A percentile compares a stretch with the other conserved stretches of the same genome.
Evolutionary conservation across 2,888 invertebrate species (phyloP).

Genomic region (Limnephilus lunatus): DNA sequence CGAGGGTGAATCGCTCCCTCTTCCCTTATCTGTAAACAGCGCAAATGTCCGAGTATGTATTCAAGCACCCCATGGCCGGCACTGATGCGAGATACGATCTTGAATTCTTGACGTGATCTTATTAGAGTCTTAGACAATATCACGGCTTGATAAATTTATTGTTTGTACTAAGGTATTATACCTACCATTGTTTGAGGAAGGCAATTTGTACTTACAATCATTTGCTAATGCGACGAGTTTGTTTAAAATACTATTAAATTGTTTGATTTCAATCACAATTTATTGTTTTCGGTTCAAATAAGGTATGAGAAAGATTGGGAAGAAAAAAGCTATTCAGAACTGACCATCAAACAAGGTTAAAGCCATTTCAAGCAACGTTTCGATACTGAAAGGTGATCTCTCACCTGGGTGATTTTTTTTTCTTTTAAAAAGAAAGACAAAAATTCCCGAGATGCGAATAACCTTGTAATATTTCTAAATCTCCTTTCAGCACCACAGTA

Average conservation of each 20-base stretch:
- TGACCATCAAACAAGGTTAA: too few species aligned
- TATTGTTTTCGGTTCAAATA: too few species aligned
- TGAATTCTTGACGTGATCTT: constrained; percentile 19
- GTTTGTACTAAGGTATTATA: background rate
- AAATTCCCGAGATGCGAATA: too few species aligned
- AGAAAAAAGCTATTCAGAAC: too few species aligned
- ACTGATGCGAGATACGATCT: constrained; percentile 6
- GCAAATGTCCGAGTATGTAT: constrained; percentile 42
- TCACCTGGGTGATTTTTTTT: too few species aligned
- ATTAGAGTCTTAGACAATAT: background rate
- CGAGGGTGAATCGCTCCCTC: background rate
- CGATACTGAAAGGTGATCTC: too few species aligned
- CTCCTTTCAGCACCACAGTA: too few species aligned
- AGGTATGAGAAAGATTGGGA: too few species aligned
- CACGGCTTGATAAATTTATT: background rate
- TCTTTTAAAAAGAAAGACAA: too few species aligned
- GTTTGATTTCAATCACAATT: too few species aligned
- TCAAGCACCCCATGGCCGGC: constrained; percentile 30
- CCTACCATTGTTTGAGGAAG: background rate
- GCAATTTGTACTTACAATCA: background rate
- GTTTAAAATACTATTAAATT: background rate
- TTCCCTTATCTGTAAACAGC: constrained; percentile 27
- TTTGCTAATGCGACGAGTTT: background rate
- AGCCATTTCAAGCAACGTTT: too few species aligned
- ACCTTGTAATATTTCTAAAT: too few species aligned